These are phyloP conservation scores for Penaeus indicus DNA, from an alignment of 1,140 invertebrate genomes.

Conservation along the genomic window DNA sequence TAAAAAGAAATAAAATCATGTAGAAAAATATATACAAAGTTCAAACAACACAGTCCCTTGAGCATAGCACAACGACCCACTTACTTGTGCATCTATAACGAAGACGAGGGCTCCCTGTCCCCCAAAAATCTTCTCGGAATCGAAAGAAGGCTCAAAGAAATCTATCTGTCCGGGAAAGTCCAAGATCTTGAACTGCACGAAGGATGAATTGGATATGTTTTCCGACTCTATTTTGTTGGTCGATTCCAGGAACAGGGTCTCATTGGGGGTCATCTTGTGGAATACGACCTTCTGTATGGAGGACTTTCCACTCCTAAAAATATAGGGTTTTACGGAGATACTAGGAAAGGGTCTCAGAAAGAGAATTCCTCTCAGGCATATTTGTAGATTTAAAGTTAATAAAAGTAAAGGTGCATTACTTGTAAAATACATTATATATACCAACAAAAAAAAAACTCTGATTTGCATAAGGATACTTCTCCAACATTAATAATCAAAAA, in stretches of 20 bases:
- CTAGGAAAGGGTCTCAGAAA: not conserved
- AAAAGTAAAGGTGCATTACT: no score
- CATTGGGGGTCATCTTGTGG: constrained; percentile 99
- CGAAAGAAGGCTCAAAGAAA: constrained; percentile 96
- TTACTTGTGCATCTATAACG: constrained; percentile 98
- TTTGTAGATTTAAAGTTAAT: no score
- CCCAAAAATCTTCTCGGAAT: constrained; percentile 95
- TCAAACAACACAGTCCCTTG: not conserved
- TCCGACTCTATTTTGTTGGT: constrained; percentile 99
- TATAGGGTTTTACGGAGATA: constrained; percentile 66
- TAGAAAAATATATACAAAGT: not conserved
- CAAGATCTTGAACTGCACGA: constrained; percentile 99
- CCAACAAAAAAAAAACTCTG: no score
- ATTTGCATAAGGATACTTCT: no score
- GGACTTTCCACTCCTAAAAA: constrained; percentile 95
- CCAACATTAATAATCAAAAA: no score
- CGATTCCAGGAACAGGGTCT: constrained; percentile 98
- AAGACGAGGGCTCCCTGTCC: constrained; percentile 97
- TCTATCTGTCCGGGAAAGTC: constrained; percentile 99
- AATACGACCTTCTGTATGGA: constrained; percentile 99
- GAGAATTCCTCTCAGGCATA: not conserved
- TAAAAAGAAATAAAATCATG: not conserved
- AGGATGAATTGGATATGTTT: constrained; percentile 95
- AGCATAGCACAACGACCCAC: constrained; percentile 5
- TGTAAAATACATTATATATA: no score